Conservation (phyloP, 2,888 invertebrate species). For the Pseudococcus jackbeardsleyi region DNA sequence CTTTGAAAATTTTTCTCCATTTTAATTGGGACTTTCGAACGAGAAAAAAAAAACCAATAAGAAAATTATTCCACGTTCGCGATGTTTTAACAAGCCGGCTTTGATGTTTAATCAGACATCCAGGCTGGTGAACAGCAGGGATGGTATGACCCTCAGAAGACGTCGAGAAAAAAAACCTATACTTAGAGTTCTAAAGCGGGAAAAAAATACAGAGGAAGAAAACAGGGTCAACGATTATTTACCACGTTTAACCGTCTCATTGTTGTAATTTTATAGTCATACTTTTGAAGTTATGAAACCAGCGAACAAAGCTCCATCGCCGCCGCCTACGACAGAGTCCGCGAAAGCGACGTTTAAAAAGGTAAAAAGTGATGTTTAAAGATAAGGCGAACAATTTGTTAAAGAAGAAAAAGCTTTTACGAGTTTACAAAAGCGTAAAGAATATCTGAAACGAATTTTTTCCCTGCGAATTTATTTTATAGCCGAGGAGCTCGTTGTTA, state of each 20-base stretch:
- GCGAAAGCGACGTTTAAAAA: not conserved
- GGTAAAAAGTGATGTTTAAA: constrained; percentile 28
- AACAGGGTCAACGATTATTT: not conserved
- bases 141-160: not conserved
- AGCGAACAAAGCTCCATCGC: not conserved
- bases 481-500: not conserved
- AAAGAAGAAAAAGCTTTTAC: not conserved
- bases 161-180: not conserved
- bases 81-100: not conserved
- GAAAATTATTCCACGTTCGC: no score
- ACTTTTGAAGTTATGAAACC: constrained; percentile 17
- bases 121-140: no score
- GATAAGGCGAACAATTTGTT: not conserved
- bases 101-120: not conserved
- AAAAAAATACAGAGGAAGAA: not conserved
- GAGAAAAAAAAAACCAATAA: not conserved
- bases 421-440: constrained; percentile 24
- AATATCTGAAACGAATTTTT: constrained; percentile 14
- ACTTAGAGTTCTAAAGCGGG: no score
- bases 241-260: not conserved
- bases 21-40: not conserved
- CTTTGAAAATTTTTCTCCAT: not conserved
- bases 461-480: not conserved
- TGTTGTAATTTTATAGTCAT: not conserved
- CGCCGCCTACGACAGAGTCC: not conserved